Conservation (phyloP, 64 coral and sea anemone genomes). For the Cladopsammia gracilis region DNA sequence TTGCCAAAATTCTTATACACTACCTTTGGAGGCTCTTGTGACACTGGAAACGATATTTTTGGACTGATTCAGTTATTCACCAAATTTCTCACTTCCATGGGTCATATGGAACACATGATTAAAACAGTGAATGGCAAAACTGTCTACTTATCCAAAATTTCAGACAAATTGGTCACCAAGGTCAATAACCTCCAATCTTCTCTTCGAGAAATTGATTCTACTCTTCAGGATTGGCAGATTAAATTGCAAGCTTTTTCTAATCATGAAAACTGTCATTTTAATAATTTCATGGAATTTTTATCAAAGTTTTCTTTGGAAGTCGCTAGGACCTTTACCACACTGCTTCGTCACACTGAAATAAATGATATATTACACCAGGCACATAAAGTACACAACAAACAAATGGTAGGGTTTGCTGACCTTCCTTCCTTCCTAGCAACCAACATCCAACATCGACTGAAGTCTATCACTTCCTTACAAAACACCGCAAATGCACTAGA, state of each 20-base stretch:
- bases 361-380: background rate
- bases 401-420: too few relatives aligned
- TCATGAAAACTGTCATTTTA: background rate
- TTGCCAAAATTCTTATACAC: too few relatives aligned
- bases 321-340: background rate
- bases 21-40: too few relatives aligned
- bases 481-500: too few relatives aligned
- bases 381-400: background rate
- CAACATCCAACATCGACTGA: too few relatives aligned
- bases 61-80: too few relatives aligned
- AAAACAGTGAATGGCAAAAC: conserved; percentile 15
- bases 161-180: background rate
- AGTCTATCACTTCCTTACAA: too few relatives aligned
- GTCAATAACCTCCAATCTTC: background rate
- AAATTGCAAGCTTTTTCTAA: background rate
- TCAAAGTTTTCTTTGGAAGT: background rate
- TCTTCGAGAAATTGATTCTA: background rate
- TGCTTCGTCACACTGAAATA: background rate
- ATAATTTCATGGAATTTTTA: background rate
- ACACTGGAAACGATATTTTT: too few relatives aligned
- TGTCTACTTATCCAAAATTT: background rate
- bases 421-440: too few relatives aligned
- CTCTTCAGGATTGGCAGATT: background rate
- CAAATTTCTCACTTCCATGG: too few relatives aligned
- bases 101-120: background rate